Base-by-base conservation (phyloP, 30 jellyfish, hydroid and myxozoan species). In the Hydractinia echinata region DNA sequence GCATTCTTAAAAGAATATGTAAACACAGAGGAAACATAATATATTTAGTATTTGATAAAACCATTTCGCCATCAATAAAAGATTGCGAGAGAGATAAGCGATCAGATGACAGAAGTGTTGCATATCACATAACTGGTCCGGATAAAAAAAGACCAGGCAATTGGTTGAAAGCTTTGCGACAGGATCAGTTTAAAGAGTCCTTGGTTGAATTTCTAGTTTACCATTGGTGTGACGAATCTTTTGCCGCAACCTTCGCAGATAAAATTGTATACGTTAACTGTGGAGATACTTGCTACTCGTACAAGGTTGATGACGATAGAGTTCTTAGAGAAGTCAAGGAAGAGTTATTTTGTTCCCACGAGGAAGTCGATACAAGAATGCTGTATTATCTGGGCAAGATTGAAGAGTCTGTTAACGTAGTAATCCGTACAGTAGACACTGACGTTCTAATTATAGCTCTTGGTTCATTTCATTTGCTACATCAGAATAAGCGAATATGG, bases 31-130 rank as follows among this genome's bases (percentile, higher is more conserved):
- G n/a, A n/a, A n/a, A n/a, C n/a, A n/a, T 11, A 11, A 58, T 58
- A 58, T n/a, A n/a, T 58, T 58, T 58, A 10, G 68, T 58, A n/a
- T 58, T n/a, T 10, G 68, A 58, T n/a, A 58, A 58, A n/a, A 10
- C 14, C 14, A 58, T 58, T 58, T 58, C 68, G n/a, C 68, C 68
- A 10, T 58, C 68, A 58, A 58, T 58, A 11, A 58, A 58, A 58
- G 68, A 58, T n/a, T 58, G 68, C 76, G n/a, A 66, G 39, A 66
- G 76, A 15, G 76, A 66, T 66, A 52, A 49, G 39, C 19, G 76
- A 66, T 49, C 19, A 8, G 39, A 49, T 16, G 19, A 49, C 68
- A 10, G 68, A 58, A 58, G 68, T 58, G 10, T 58, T 58, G n/a
- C n/a, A 58, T n/a, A 58, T 58, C 68, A 58, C 11, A 58, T 58